A percentile compares a stretch with the other conserved stretches of the same genome.
Evolutionary conservation across 2,888 invertebrate species (phyloP).

Genomic region (Pinctada fucata): DNA sequence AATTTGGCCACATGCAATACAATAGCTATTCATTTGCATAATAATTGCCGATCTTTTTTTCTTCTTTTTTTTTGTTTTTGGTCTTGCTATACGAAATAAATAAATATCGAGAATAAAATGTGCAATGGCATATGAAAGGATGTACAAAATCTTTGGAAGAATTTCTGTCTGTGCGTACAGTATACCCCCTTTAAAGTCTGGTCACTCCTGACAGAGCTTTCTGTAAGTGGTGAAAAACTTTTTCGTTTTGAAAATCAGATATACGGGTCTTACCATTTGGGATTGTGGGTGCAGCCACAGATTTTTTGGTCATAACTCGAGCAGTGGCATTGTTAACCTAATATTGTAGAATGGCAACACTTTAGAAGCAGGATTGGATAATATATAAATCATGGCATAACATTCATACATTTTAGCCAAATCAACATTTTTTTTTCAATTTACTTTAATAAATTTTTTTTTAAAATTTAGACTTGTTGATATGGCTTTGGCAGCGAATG

Average conservation of each 20-base stretch:
- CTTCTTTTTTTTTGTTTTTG: no score
- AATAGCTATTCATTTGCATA: neutral
- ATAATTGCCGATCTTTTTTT: neutral
- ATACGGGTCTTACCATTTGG: slow-evolving; percentile 71
- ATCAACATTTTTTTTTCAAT: neutral
- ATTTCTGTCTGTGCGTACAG: no score
- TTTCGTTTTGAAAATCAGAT: slow-evolving; percentile 16
- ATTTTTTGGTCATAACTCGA: slow-evolving; percentile 98
- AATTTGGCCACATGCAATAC: slow-evolving; percentile 22
- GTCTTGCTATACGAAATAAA: no score
- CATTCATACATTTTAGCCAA: neutral
- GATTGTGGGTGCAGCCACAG: slow-evolving; percentile 70
- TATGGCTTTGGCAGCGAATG: no score
- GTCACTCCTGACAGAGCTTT: slow-evolving; percentile 20
- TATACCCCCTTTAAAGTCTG: no score
- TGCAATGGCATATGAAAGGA: no score
- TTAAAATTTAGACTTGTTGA: neutral
- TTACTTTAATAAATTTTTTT: neutral
- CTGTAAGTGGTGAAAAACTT: neutral
- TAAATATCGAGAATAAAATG: no score
- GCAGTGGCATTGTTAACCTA: slow-evolving; percentile 99
- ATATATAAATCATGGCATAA: neutral
- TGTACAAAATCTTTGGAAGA: no score
- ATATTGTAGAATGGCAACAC: slow-evolving; percentile 78
- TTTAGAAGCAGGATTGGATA: slow-evolving; percentile 59